Evolutionary conservation across 1,140 invertebrate genomes (phyloP), one percentile per base, ranked within the genome.

Genomic region (Heliconius eleuchia): DNA sequence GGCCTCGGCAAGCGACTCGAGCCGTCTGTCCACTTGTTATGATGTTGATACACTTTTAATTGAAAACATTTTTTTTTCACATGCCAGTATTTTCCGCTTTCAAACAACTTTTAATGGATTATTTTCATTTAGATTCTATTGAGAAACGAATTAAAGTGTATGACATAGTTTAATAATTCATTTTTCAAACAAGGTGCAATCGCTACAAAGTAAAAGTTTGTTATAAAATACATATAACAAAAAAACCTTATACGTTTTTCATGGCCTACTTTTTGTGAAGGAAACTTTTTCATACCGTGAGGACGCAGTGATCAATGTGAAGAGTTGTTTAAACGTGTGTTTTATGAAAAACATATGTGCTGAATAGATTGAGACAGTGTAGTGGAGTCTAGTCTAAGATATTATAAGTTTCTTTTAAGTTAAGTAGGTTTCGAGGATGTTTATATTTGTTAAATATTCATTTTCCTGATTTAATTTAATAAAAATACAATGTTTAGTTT

Each of bases 21-120:
- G 55, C 55, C 55, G 55, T 19, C 60, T 66, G 60, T 66, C 60
- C 60, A 30, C 27, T 66, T 30, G 60, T 66, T 66, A 66, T 66
- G 60, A 66, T 9, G 23, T 66, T 66, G 60, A 66, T 66, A 66
- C 60, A 27, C 23, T 66, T 66, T 66, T 66, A 66, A 66, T 66
- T 66, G 60, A 66, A 66, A 66, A 66, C 23, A 66, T 66, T 66
- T 66, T 66, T 57, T 13, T 66, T 66, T 16, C 60, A 27, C 60
- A 66, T 16, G 23, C 60, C 23, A 16, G 23, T 66, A 66, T 66
- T 66, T 66, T 66, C 13, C 13, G n/a, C 57, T 27, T 30, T 66
- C 23, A 13, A 8, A 66, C 3, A 66, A 30, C 0, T 66, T 66
- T 66, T 66, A 66, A 66, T 66, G 11, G 27, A 66, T 66, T 66